A percentile compares a stretch with the other conserved stretches of the same genome.
These are phyloP conservation scores for Drosophila orosa DNA, from an alignment of 1,140 invertebrate genomes.

Conservation along the genomic window DNA sequence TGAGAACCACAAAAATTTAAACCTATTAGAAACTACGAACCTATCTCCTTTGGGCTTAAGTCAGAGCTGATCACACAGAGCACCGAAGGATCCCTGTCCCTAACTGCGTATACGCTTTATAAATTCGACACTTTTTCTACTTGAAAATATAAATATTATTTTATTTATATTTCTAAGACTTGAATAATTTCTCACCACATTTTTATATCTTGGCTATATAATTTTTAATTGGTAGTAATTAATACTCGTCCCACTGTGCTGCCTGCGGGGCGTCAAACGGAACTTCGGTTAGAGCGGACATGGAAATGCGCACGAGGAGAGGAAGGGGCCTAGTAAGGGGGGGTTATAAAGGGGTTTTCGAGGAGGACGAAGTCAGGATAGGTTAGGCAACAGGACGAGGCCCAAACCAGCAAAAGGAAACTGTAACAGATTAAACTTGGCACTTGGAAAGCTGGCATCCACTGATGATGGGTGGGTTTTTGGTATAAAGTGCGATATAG, in stretches of 20 bases:
- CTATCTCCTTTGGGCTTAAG: not conserved
- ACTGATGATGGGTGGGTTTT: constrained; percentile 25
- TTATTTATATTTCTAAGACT: too few species aligned
- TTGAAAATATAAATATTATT: too few species aligned
- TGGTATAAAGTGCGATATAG: constrained; percentile 11
- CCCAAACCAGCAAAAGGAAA: constrained; percentile 70
- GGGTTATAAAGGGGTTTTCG: not conserved
- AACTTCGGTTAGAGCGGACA: constrained; percentile 73
- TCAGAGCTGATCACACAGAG: not conserved
- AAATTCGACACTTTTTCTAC: not conserved
- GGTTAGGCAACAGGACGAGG: constrained; percentile 37
- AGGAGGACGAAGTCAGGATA: too few species aligned
- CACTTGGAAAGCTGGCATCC: constrained; percentile 60
- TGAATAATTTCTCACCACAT: too few species aligned
- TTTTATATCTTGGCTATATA: too few species aligned
- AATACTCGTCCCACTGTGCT: constrained; percentile 1
- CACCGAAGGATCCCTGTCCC: accelerated
- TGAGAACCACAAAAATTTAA: not conserved
- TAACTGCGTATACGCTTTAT: not conserved
- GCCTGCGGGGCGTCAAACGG: constrained; percentile 50
- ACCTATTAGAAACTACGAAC: too few species aligned
- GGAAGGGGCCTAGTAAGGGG: constrained; percentile 9
- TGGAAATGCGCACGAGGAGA: constrained; percentile 57
- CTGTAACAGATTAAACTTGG: constrained; percentile 80
- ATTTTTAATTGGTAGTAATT: too few species aligned